A percentile compares a stretch with the other conserved stretches of the same genome.
Evolutionary conservation across 2,113 vertebrate species (phyloP).

Genomic region (Actenoides hombroni): DNA sequence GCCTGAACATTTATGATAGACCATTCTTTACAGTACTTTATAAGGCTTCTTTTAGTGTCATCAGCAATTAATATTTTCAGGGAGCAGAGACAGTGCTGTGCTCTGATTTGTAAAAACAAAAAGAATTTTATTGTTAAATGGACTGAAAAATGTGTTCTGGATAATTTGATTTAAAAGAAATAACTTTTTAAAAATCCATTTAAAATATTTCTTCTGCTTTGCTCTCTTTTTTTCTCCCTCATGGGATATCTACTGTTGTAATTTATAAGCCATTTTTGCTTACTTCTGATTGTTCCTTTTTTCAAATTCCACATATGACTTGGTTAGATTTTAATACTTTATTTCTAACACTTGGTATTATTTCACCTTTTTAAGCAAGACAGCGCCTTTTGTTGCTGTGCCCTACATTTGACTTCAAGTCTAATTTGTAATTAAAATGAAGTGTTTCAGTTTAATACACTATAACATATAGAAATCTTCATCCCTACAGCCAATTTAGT

Average conservation of each 20-base stretch:
- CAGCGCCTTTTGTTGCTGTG: not conserved
- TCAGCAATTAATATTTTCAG: not conserved
- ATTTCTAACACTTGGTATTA: not conserved
- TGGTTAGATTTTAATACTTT: not conserved
- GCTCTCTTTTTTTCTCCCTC: not conserved
- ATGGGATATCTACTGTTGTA: not conserved
- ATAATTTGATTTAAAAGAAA: not conserved
- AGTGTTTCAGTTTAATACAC: not conserved
- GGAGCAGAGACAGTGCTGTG: not conserved
- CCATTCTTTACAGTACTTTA: not conserved
- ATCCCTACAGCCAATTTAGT: not conserved
- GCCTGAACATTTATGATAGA: not conserved
- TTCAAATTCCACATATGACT: not conserved
- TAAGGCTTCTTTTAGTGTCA: not conserved
- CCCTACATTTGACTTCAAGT: constrained; percentile 13
- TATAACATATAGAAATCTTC: not conserved
- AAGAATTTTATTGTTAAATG: not conserved
- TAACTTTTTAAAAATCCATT: not conserved
- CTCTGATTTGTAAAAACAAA: not conserved
- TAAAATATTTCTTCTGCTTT: not conserved
- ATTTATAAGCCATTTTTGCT: not conserved
- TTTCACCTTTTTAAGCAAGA: not conserved
- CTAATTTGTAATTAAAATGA: constrained; percentile 56
- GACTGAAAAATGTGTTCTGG: not conserved
- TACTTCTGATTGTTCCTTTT: not conserved